phyloP scores from a whole-genome alignment of 2,888 invertebrate species.

The Calephelis perditalis region DNA sequence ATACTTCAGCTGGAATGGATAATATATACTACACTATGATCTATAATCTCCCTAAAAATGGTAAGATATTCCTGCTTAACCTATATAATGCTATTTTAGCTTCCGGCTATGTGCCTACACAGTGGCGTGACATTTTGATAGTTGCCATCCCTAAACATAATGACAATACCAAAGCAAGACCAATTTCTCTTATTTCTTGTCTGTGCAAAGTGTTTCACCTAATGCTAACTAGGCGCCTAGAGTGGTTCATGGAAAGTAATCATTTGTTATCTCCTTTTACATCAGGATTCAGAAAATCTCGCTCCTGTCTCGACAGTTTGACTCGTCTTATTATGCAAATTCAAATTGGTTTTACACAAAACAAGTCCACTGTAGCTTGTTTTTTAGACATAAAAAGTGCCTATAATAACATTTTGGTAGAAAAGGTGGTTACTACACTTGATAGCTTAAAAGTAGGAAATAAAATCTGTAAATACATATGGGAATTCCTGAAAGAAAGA shows the following conservation, averaged over 20 bases:
- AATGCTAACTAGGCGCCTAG: constrained; percentile 10
- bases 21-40: constrained; percentile 4
- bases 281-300: constrained; percentile 19
- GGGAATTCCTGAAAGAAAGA: constrained; percentile 19
- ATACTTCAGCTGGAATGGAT: constrained; percentile 13
- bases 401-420: constrained; percentile 22
- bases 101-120: not conserved
- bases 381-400: constrained; percentile 27
- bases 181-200: constrained; percentile 15
- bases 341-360: constrained; percentile 22
- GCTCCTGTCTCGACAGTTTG: constrained; percentile 22
- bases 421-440: constrained; percentile 7
- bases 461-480: constrained; percentile 20
- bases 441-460: constrained; percentile 19
- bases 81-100: not conserved
- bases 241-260: constrained; percentile 11
- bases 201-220: constrained; percentile 17
- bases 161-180: constrained; percentile 4
- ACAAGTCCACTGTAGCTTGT: constrained; percentile 19
- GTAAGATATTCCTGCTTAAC: not conserved
- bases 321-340: constrained; percentile 18
- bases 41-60: no score
- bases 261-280: constrained; percentile 14
- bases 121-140: constrained; percentile 12
- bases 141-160: constrained; percentile 11